Base-by-base conservation (phyloP, 2,888 invertebrate species). In the Salticus scenicus region DNA sequence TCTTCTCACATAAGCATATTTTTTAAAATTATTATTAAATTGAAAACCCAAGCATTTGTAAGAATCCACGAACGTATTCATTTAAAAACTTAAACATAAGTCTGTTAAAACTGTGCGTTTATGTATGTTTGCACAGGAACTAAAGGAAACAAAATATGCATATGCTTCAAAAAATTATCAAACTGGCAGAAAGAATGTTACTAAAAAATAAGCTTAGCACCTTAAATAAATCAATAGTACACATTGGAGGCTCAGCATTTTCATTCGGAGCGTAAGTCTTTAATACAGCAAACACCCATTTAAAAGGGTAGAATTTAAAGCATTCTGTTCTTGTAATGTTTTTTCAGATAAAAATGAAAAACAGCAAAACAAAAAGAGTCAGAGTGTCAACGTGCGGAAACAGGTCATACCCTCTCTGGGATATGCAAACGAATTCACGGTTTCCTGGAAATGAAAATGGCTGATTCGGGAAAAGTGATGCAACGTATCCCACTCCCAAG, bases 401-500 rank as follows among this genome's bases (percentile, higher is more conserved):
- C 57, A 57, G 24, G 57, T 57, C 57, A 57, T 57, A 5, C 24
- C 57, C 37, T 10, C 57, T 5, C 24, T 57, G 57, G 57, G 57
- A 57, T 57, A 57, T 57, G 57, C 57, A 57, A 57, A 57, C 57
- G 57, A 57, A 24, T 57, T 57, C 57, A 57, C 57, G 20, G 57
- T 57, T 57, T 57, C 57, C 57, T 20, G 57, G 12, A 57, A 57
- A 24, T 57, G 57, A 57, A 57, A 57, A 57, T 57, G 57, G 24
- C 57, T 57, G 57, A 57, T 57, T 24, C 57, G 57, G 24, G 57
- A 24, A 57, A 57, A 57, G 57, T 4, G 57, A 57, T 57, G 20
- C 24, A 24, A 24, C 17, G 24, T 57, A 24, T 57, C 57, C 24
- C 76, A 83, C 82, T 83, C 72, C 37, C 31, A 27, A 17, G 47